Conservation (phyloP, 1,140 invertebrate genomes). For the Tetramorium alpestre region DNA sequence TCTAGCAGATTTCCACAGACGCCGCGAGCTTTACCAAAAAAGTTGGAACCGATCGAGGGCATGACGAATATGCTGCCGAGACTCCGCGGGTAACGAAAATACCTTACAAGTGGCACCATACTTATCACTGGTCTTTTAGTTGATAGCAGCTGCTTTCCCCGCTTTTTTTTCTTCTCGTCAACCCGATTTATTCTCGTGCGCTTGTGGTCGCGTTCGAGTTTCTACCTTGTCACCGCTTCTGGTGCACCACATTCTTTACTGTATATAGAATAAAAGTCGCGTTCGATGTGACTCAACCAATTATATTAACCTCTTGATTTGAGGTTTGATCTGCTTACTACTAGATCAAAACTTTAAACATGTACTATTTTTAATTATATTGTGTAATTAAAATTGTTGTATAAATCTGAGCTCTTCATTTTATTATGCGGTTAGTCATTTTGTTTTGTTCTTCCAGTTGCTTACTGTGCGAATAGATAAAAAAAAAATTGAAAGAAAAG, state of each 20-base stretch:
- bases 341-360: neutral
- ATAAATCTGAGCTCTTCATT: neutral
- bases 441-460: neutral
- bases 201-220: conserved; percentile 17
- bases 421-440: neutral
- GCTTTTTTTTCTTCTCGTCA: conserved; percentile 30
- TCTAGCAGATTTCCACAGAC: conserved; percentile 76
- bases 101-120: conserved; percentile 44
- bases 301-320: neutral
- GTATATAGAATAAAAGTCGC: neutral
- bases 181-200: conserved; percentile 22
- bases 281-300: neutral
- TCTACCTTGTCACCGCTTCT: conserved; percentile 19
- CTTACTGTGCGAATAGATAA: neutral
- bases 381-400: neutral
- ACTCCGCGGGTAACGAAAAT: conserved; percentile 76
- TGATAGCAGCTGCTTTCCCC: conserved; percentile 38
- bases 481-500: neutral
- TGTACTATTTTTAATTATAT: neutral
- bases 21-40: conserved; percentile 80
- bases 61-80: conserved; percentile 77
- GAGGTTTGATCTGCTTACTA: neutral
- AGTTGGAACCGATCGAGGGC: conserved; percentile 82
- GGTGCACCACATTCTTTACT: conserved; percentile 4
- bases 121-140: conserved; percentile 51